Evolutionary conservation across 2,113 vertebrate species (phyloP).

Genomic region (Coryphaenoides rupestris): DNA sequence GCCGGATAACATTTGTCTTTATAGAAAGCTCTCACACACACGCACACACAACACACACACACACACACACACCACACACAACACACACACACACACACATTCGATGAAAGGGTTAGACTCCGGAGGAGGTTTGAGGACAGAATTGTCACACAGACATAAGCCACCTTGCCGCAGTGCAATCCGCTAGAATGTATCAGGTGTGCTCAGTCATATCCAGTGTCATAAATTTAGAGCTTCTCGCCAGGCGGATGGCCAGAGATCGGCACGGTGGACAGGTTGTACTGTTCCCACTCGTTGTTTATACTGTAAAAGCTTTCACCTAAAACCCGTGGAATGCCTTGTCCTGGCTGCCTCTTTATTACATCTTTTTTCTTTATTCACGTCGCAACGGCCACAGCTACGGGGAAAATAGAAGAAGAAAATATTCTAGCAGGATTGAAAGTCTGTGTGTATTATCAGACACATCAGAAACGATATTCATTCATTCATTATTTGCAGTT

Average conservation of each 20-base stretch:
- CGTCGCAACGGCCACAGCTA: not conserved
- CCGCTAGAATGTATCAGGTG: constrained; percentile 62
- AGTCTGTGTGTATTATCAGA: not conserved
- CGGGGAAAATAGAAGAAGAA: not conserved
- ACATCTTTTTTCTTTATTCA: not conserved
- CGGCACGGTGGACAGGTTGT: constrained; percentile 39
- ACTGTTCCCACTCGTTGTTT: constrained; percentile 56
- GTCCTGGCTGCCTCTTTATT: not conserved
- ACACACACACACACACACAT: constrained; percentile 7
- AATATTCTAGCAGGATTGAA: not conserved
- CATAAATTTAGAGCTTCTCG: constrained; percentile 72
- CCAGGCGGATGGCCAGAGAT: constrained; percentile 62
- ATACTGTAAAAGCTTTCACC: constrained; percentile 39
- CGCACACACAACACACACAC: not conserved
- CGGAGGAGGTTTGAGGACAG: constrained; percentile 36
- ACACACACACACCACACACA: constrained; percentile 10
- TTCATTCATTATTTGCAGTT: not conserved
- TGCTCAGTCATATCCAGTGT: constrained; percentile 66
- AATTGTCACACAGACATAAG: constrained; percentile 55
- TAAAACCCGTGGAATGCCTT: constrained; percentile 4
- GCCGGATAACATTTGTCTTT: too few species aligned
- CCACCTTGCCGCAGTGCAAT: constrained; percentile 54
- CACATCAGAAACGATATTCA: not conserved
- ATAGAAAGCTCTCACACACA: too few species aligned
- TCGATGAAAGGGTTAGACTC: constrained; percentile 25